Base-by-base conservation (phyloP, 2,888 invertebrate genomes). In the Patella ulyssiponensis region DNA sequence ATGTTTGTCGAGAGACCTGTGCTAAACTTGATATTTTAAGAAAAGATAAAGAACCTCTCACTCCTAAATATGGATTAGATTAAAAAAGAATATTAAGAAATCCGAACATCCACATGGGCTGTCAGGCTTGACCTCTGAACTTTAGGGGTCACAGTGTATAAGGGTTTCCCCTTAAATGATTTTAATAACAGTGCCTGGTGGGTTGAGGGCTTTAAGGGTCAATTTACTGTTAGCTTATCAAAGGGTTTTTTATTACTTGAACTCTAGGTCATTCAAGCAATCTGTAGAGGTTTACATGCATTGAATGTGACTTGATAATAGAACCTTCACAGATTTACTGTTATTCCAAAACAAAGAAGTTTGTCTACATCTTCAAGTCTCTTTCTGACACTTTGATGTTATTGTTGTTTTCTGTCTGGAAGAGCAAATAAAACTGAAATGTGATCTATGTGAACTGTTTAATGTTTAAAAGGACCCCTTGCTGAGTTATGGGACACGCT, bases 141-240 rank as follows among this genome's bases (percentile, higher is more conserved):
- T 44, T 44, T 44, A 44, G 44, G 44, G 44, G 44, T 44, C 44
- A 44, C 5, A 44, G 44, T 44, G 44, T 44, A 44, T 44, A 44
- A 44, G 9, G 44, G 44, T 44, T 44, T 44, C 44, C 9, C 44
- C 44, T 9, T 44, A 44, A 44, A 44, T 44, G 44, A 9, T 44
- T 44, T 44, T 44, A 44, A 44, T 44, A 44, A 44, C 44, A 44
- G 44, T 44, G 44, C 44, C 44, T 44, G 44, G 44, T 44, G 44
- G 44, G 44, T 44, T 44, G 44, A 44, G 44, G 44, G 44, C 64
- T 23, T 64, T 20, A 64, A 64, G 64, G 64, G 64, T 64, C 64
- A 64, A 64, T 64, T 64, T 64, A 64, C 64, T 64, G 64, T 64
- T 64, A 64, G 20, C 23, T 64, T 64, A 64, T 64, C 20, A 64